These are phyloP conservation scores for Solea solea DNA, from an alignment of 2,113 vertebrate species.

Conservation along the genomic window DNA sequence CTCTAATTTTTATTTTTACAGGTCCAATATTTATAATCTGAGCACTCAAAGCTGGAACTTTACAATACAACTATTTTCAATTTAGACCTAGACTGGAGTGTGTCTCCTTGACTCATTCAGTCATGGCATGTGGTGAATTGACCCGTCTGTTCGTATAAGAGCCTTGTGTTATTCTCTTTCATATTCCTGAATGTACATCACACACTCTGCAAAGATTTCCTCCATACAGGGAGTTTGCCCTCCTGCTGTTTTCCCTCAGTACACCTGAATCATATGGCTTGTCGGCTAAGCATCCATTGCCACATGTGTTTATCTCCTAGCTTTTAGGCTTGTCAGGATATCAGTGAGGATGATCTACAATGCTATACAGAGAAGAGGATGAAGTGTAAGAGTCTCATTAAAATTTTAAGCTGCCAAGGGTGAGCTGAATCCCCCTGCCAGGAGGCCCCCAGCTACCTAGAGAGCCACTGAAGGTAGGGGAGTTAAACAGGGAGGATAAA, in stretches of 20 bases:
- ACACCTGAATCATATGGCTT: constrained; percentile 47
- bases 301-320: constrained; percentile 64
- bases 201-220: constrained; percentile 30
- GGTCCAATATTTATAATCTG: constrained; percentile 57
- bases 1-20: constrained; percentile 30
- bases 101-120: constrained; percentile 43
- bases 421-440: constrained; percentile 70
- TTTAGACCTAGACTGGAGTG: constrained; percentile 15
- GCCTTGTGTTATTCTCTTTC: constrained; percentile 29
- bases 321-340: constrained; percentile 64
- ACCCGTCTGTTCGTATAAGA: constrained; percentile 47
- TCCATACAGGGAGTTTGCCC: constrained; percentile 37
- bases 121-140: constrained; percentile 45
- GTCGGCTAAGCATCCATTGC: constrained; percentile 55
- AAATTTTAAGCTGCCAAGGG: constrained; percentile 80
- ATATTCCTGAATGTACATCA: constrained; percentile 18
- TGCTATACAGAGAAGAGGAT: constrained; percentile 68
- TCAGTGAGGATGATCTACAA: constrained; percentile 63
- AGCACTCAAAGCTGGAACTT: constrained; percentile 46
- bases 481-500: constrained; percentile 73
- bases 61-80: constrained; percentile 36
- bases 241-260: constrained; percentile 48
- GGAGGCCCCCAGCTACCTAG: constrained; percentile 64
- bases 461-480: constrained; percentile 66
- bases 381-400: constrained; percentile 83